Evolutionary conservation across 2,113 vertebrate species (phyloP).

Genomic region (Podilymbus podiceps): DNA sequence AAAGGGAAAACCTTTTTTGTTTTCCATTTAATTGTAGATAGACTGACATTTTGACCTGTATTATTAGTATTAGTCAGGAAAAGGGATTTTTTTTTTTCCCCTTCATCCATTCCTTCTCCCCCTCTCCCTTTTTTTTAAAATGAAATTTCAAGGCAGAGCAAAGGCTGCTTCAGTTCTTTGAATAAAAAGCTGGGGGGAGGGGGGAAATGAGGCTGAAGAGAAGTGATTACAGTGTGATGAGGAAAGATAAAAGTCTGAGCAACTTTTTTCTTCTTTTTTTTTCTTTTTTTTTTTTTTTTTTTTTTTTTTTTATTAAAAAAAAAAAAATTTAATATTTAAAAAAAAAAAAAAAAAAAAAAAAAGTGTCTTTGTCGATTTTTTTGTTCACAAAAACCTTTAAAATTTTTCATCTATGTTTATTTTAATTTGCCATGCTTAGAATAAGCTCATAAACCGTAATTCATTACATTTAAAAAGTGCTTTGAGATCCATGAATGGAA

Average conservation of each 20-base stretch:
- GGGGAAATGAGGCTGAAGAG: constrained; percentile 49
- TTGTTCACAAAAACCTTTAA: constrained; percentile 58
- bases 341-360: not conserved
- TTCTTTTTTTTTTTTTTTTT: not conserved
- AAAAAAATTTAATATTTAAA: too few relatives aligned
- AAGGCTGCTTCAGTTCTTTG: constrained; percentile 68
- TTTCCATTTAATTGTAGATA: constrained; percentile 76
- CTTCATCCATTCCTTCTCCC: not conserved
- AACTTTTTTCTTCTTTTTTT: constrained; percentile 40
- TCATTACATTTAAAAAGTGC: constrained; percentile 59
- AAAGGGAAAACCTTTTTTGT: constrained; percentile 73
- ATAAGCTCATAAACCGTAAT: constrained; percentile 65
- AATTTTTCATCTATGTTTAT: constrained; percentile 57
- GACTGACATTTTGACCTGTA: constrained; percentile 81
- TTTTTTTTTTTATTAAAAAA: too few relatives aligned
- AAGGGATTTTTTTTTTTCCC: constrained; percentile 68
- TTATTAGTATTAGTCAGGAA: constrained; percentile 79
- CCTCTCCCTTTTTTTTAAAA: constrained; percentile 30
- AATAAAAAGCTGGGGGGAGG: constrained; percentile 47
- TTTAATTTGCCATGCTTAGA: constrained; percentile 62
- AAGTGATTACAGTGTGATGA: constrained; percentile 73
- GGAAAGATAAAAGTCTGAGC: constrained; percentile 69
- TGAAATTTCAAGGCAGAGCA: constrained; percentile 76
- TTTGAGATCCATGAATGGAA: constrained; percentile 57
- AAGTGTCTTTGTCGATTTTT: constrained; percentile 51